These are phyloP conservation scores for Microctenopoma stevenorrisi DNA, from an alignment of 2,797 vertebrate genomes.

Conservation along the genomic window DNA sequence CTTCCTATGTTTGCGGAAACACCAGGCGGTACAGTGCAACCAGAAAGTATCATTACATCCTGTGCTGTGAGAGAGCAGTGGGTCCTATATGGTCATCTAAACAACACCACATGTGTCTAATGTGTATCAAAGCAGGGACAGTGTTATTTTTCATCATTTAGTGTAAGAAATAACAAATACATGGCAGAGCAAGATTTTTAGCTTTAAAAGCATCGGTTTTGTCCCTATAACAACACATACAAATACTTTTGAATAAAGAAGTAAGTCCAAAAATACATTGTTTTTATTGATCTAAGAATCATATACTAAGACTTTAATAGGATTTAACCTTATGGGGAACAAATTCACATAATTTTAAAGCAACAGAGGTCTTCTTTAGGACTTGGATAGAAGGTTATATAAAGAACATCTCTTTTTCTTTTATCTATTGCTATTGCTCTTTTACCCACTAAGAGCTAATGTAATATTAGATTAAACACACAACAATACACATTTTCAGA, in stretches of 20 bases:
- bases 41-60: constrained; percentile 25
- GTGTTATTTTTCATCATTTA: background rate
- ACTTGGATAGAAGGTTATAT: constrained; percentile 9
- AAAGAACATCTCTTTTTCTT: constrained; percentile 15
- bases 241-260: background rate
- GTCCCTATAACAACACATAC: too few relatives aligned
- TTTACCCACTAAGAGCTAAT: background rate
- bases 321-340: too few relatives aligned
- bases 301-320: too few relatives aligned
- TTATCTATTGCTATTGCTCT: background rate
- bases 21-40: constrained; percentile 18
- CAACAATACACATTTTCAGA: background rate
- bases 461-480: background rate
- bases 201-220: too few relatives aligned
- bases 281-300: background rate
- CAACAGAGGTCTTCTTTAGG: constrained; percentile 42
- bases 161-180: background rate
- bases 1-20: constrained; percentile 61
- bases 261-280: background rate
- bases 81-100: constrained; percentile 19
- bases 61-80: constrained; percentile 14
- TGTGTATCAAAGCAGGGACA: constrained; percentile 20
- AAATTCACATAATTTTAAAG: too few relatives aligned
- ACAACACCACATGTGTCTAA: constrained; percentile 16
- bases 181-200: too few relatives aligned